Percentiles rank a stretch among this genome's conserved stretches.
These are phyloP conservation scores for Lucinisca nassula DNA, from an alignment of 2,888 invertebrate genomes.

Conservation along the genomic window DNA sequence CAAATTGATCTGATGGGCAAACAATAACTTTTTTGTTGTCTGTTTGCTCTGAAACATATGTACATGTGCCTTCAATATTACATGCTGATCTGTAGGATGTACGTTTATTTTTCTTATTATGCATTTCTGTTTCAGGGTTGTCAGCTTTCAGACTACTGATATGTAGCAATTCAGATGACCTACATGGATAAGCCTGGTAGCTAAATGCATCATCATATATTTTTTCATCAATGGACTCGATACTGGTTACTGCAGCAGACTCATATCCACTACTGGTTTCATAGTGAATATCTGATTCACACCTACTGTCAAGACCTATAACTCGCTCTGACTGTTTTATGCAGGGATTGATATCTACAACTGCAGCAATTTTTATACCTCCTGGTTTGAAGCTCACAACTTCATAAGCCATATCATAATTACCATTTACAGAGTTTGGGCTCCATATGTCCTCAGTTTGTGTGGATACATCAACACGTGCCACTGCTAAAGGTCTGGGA, in stretches of 20 bases:
- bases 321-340: background rate
- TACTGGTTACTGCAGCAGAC: background rate
- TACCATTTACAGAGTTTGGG: background rate
- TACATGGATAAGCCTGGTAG: background rate
- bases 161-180: no score
- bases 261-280: background rate
- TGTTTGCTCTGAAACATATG: no score
- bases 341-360: background rate
- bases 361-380: background rate
- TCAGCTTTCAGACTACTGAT: no score
- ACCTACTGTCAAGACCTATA: background rate
- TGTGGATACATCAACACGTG: background rate
- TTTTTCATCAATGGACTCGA: background rate
- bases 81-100: no score
- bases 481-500: no score
- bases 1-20: no score
- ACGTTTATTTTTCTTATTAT: no score
- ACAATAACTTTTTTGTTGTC: no score
- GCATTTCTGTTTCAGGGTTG: no score
- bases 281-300: background rate
- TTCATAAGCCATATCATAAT: background rate
- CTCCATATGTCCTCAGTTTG: background rate
- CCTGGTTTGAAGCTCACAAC: background rate
- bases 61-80: no score
- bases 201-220: slow-evolving; percentile 8